Base-by-base conservation (phyloP, 35 echinoderm and acorn worm genomes). In the Heliocidaris tuberculata region DNA sequence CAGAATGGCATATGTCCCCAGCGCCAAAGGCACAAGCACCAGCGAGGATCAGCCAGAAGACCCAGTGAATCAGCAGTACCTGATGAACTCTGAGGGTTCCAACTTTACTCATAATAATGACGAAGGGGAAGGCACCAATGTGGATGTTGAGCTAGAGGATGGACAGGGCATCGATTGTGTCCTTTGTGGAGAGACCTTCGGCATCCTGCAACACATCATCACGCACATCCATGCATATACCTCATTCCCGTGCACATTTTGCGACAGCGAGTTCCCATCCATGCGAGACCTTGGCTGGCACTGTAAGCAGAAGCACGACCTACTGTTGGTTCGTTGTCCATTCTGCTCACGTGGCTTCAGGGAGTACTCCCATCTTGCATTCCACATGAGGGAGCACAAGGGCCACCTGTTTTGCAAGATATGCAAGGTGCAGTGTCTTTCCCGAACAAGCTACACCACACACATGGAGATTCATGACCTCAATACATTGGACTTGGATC, bases 361-460 rank as follows among this genome's bases (percentile, higher is more conserved):
- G 15, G 91, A 93, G 21, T 93, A 93, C 32, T 93, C 91, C 91
- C 91, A 93, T 48, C 91, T 93, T 7, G 91, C 50, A 13, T 93
- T 93, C 91, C 91, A 93, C 91, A 93, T 93, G 48, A 49, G 91
- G 27, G 91, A 93, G 91, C 91, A 93, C 49, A 93, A 93, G 50
- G 91, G 91, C 48, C 91, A 93, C 91, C 47, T 93, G 48, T 30
- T 52, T 9, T 93, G 91, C 50, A 93, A 59, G 48, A 59, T 93
- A 32, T 93, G 91, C 27, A 93, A 93, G 50, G 91, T 59, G 47
- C 91, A 93, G 91, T 93, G 91, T 59, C 50, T 93, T 30, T 93
- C 91, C 13, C 91, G 50, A 52, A 48, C 48, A 47, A 93, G 91
- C 48, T 93, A 48, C 50, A 48, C 15, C 48, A 48, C 16, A 16